phyloP scores from a whole-genome alignment of 2,113 vertebrate species.

The Balaeniceps rex region DNA sequence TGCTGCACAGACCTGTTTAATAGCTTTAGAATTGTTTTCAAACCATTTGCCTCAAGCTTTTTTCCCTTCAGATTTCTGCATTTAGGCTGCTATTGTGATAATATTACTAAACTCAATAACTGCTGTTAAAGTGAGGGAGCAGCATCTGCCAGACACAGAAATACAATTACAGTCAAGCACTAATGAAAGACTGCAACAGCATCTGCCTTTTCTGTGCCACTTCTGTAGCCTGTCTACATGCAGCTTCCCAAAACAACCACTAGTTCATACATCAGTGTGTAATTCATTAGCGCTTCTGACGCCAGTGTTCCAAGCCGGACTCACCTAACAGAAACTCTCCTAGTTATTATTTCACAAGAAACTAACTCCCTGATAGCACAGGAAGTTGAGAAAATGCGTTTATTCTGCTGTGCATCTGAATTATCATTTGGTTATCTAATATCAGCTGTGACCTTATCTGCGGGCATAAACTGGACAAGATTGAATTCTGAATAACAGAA shows the following conservation, averaged over 20 bases:
- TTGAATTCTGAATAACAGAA: neutral
- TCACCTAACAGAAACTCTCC: neutral
- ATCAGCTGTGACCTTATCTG: neutral
- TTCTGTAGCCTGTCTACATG: neutral
- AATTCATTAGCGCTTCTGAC: neutral
- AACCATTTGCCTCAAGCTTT: conserved; percentile 12
- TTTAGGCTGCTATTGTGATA: conserved; percentile 23
- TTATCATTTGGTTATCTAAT: neutral
- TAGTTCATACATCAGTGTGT: neutral
- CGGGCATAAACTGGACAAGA: neutral
- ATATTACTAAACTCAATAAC: conserved; percentile 25
- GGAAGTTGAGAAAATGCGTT: neutral
- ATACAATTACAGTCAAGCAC: conserved; percentile 28
- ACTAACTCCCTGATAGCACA: neutral
- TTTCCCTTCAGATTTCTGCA: conserved; percentile 24
- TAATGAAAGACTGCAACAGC: conserved; percentile 37
- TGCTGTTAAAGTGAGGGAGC: neutral
- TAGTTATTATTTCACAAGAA: neutral
- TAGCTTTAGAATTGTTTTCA: conserved; percentile 27
- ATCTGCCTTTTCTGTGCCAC: conserved; percentile 27
- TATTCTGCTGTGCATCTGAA: neutral
- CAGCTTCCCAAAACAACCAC: neutral
- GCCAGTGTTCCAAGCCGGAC: neutral
- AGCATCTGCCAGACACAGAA: conserved; percentile 51
- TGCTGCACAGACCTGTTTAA: neutral